Conservation (phyloP, 2,888 invertebrate species). For the Mythimna albipuncta region DNA sequence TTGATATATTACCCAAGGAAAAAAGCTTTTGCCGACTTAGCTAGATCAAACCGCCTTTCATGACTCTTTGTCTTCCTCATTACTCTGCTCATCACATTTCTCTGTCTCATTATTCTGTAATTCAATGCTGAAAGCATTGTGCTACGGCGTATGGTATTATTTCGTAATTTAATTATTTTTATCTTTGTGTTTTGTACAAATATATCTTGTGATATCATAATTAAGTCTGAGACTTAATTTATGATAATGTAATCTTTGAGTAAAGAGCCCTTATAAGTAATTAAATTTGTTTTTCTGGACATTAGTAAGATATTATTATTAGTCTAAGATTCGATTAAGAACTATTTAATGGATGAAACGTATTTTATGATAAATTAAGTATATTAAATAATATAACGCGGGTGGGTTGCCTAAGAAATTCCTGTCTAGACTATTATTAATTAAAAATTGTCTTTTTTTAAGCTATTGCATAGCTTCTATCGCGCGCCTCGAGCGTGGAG, state of each 20-base stretch:
- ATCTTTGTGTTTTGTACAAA: neutral
- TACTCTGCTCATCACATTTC: constrained; percentile 15
- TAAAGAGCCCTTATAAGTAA: neutral
- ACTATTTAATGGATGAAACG: too few relatives aligned
- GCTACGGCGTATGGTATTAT: neutral
- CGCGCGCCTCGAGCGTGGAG: too few relatives aligned
- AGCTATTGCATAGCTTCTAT: too few relatives aligned
- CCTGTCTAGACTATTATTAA: too few relatives aligned
- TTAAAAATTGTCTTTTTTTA: too few relatives aligned
- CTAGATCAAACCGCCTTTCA: constrained; percentile 52
- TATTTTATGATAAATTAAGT: too few relatives aligned
- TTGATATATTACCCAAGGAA: constrained; percentile 57
- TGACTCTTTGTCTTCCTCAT: constrained; percentile 36
- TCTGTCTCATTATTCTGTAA: constrained; percentile 13
- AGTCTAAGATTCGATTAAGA: too few relatives aligned
- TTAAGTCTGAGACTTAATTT: neutral
- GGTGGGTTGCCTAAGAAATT: too few relatives aligned
- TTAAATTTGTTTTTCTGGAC: too few relatives aligned
- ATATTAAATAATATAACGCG: too few relatives aligned
- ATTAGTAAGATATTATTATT: too few relatives aligned
- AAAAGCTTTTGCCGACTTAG: constrained; percentile 54
- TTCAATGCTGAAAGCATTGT: constrained; percentile 1
- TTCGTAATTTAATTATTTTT: neutral
- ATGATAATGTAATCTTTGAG: neutral
- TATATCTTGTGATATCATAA: neutral